Conservation (phyloP, 2,113 vertebrate genomes). For the Cryptomyrus ogoouensis region DNA sequence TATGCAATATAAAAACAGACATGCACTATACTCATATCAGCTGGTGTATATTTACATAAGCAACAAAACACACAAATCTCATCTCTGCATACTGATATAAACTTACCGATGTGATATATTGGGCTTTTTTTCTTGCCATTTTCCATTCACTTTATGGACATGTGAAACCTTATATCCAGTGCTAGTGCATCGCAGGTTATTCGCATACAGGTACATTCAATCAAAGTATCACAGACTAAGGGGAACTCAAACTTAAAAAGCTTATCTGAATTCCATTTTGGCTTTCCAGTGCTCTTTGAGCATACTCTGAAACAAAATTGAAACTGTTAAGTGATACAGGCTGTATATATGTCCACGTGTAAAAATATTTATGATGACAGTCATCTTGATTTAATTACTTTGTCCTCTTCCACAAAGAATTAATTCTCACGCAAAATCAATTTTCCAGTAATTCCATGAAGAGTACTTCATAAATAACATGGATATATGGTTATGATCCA, state of each 20-base stretch:
- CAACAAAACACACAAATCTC: neutral
- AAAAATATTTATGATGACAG: neutral
- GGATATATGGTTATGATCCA: neutral
- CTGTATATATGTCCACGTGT: neutral
- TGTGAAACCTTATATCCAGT: neutral
- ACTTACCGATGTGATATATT: neutral
- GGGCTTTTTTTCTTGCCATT: neutral
- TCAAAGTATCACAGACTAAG: neutral
- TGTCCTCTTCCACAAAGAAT: neutral
- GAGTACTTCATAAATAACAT: neutral
- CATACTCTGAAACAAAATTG: neutral
- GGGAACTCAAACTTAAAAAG: neutral
- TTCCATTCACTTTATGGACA: neutral
- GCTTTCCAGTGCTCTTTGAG: neutral
- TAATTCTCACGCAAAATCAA: neutral
- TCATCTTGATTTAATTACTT: neutral
- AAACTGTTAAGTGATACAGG: neutral
- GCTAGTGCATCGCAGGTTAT: neutral
- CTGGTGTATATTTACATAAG: neutral
- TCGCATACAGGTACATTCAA: neutral
- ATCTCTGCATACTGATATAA: neutral
- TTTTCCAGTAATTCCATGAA: neutral
- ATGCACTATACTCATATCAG: neutral
- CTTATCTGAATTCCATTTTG: neutral
- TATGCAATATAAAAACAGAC: neutral